Conservation (phyloP, 1,140 invertebrate species). For the Zaprionus africanus region DNA sequence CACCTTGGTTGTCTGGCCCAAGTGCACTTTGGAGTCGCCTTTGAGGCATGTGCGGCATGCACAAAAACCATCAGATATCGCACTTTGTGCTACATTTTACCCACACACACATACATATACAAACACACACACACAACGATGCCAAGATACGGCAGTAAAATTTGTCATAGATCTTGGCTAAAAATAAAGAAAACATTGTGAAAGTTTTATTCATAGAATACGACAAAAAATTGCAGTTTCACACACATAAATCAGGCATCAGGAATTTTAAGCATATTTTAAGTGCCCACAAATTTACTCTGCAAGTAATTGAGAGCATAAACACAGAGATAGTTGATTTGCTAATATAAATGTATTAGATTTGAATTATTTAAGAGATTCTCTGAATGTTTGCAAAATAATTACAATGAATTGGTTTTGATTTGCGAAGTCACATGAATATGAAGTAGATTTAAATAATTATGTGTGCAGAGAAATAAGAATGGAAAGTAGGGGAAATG, state of each 20-base stretch:
- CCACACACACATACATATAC: background rate
- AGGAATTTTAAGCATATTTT: background rate
- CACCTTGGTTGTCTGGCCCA: background rate
- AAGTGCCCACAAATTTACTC: background rate
- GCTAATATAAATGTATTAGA: background rate
- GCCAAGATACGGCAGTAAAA: background rate
- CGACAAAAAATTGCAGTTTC: background rate
- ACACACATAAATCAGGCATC: background rate
- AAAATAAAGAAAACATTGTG: background rate
- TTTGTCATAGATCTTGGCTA: background rate
- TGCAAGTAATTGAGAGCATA: background rate
- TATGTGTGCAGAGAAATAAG: too few relatives aligned
- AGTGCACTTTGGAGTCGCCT: slow-evolving; percentile 34
- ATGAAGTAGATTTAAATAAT: background rate
- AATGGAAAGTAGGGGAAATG: too few relatives aligned
- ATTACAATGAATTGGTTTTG: background rate
- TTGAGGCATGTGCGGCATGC: slow-evolving; percentile 24
- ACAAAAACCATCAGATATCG: background rate
- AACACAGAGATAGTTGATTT: background rate
- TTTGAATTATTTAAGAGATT: background rate
- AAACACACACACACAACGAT: background rate
- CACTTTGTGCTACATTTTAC: slow-evolving; percentile 19
- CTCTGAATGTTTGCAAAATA: background rate
- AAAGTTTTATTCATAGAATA: slow-evolving; percentile 6
- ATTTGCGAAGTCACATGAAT: background rate